Evolutionary conservation across 1,140 invertebrate species (phyloP), one percentile per base, ranked within the genome.

Genomic region (Leptopilina clavipes): DNA sequence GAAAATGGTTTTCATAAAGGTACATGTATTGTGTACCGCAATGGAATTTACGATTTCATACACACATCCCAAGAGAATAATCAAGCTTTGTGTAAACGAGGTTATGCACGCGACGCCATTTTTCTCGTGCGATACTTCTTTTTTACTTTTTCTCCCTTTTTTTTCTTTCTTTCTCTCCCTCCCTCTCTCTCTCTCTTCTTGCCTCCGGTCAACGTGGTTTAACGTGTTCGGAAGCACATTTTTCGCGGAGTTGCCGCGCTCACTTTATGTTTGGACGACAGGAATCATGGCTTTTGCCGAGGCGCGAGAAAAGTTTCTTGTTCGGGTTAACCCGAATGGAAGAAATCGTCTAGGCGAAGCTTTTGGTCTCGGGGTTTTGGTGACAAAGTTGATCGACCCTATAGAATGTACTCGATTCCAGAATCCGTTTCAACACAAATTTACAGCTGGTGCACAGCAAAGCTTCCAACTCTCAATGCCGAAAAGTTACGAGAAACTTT

Each of bases 161-260:
- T 31, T 37, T 54, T 18, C 17, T 56, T 40, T 59, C 18, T 59
- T 31, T 31, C 6, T 31, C 6, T 31, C 6, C 6, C 6, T 31
- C 1, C 6, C 6, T 3, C 6, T 31, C 6, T 31, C n/a, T 54
- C n/a, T n/a, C n/a, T n/a, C n/a, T n/a, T 56, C 17, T 74, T 45
- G 25, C 40, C 73, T 65, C 40, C 59, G 40, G 44, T 74, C 52
- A 56, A 65, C 19, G 73, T 74, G 73, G 73, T 65, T 74, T 45
- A 48, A 75, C 43, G 56, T 54, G 22, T 75, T 74, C 73, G 59
- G n/a, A 65, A 56, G 73, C 54, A 65, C 54, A 74, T 74, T 74
- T 75, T 75, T 70, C 70, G 22, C 19, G 31, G 73, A 70, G 56
- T 19, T 45, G 70, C 43, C 37, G 31, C 56, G 73, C 59, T 31